Evolutionary conservation across 2,888 invertebrate genomes (phyloP).

Genomic region (Drosophila kanekoi): DNA sequence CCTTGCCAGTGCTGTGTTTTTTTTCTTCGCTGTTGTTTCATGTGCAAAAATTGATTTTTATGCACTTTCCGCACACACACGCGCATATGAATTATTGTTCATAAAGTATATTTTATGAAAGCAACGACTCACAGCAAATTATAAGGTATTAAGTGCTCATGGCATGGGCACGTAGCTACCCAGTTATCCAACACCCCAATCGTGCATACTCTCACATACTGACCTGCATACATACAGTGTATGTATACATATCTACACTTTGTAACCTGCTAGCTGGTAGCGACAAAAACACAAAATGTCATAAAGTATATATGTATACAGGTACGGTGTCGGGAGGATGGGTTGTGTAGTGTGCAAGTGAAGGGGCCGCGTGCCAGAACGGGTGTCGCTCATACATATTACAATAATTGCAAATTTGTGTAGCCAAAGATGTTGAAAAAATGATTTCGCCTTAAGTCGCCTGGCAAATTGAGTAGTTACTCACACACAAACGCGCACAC

Average conservation of each 20-base stretch:
- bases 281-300: slow-evolving; percentile 50
- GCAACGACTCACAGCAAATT: slow-evolving; percentile 78
- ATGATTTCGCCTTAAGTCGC: slow-evolving; percentile 72
- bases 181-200: slow-evolving; percentile 17
- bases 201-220: slow-evolving; percentile 6
- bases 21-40: slow-evolving; percentile 54
- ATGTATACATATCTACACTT: slow-evolving; percentile 37
- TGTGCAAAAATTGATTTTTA: slow-evolving; percentile 79
- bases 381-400: slow-evolving; percentile 58
- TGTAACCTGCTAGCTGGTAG: slow-evolving; percentile 14
- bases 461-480: slow-evolving; percentile 76
- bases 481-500: slow-evolving; percentile 28
- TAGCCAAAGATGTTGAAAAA: slow-evolving; percentile 63
- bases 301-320: slow-evolving; percentile 49
- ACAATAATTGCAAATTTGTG: slow-evolving; percentile 78
- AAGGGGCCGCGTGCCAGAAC: slow-evolving; percentile 15
- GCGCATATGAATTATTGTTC: slow-evolving; percentile 76
- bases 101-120: slow-evolving; percentile 79
- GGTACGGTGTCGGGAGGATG: neutral
- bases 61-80: slow-evolving; percentile 70
- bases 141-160: slow-evolving; percentile 77
- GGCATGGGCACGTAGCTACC: slow-evolving; percentile 60
- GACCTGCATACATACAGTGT: slow-evolving; percentile 16
- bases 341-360: neutral
- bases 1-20: slow-evolving; percentile 46